Percentiles rank a stretch among this genome's conserved stretches.
These are phyloP conservation scores for Aspidoscelis tigris DNA, from an alignment of 2,113 vertebrate genomes.

Conservation along the genomic window DNA sequence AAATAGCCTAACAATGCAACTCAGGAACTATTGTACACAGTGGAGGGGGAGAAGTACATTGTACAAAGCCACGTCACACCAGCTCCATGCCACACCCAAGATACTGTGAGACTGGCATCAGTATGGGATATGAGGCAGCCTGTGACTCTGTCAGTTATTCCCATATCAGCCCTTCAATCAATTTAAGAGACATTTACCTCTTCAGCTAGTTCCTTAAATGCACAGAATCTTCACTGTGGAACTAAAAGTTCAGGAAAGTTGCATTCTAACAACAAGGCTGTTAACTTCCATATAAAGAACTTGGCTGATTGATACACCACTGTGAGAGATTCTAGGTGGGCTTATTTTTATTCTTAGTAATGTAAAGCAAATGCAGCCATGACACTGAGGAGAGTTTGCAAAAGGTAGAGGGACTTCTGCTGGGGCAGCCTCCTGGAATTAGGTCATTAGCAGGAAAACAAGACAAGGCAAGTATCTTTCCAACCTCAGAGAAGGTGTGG, in stretches of 20 bases:
- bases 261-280: not conserved
- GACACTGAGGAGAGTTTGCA: not conserved
- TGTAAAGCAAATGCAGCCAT: not conserved
- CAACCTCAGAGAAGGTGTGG: slow-evolving; percentile 18
- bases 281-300: not conserved
- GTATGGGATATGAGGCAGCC: no score
- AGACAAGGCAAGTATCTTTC: slow-evolving; percentile 13
- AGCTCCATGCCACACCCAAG: no score
- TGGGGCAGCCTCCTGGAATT: not conserved
- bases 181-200: not conserved
- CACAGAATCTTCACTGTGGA: not conserved
- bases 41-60: no score
- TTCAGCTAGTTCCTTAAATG: accelerated
- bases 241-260: accelerated
- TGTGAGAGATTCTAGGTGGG: accelerated
- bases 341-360: accelerated
- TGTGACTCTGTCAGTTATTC: not conserved
- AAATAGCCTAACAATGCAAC: no score
- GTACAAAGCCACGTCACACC: no score
- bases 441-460: slow-evolving; percentile 24
- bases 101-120: not conserved
- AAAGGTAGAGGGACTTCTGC: not conserved
- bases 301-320: not conserved
- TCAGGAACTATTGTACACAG: no score
- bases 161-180: not conserved